Evolutionary conservation across 2,888 invertebrate genomes (phyloP), one percentile per base, ranked within the genome.

Genomic region (Petrolisthes cinctipes): DNA sequence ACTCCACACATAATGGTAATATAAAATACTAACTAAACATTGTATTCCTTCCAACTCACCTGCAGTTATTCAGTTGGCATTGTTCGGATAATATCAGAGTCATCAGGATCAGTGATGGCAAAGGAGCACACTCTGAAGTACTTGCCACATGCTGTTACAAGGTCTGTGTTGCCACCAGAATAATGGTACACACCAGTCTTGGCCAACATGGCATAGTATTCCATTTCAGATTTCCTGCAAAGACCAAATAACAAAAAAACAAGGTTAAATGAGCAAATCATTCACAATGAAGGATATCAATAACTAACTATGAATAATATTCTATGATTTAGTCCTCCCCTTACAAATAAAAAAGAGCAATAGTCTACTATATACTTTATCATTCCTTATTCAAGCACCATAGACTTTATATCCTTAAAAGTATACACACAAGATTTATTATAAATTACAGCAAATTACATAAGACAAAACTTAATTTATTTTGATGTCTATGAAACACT

Each of bases 141-240:
- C 95, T 98, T 99, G 93, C 99, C 99, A 92, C 99, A 99, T 53
- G 99, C 99, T 88, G 99, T 99, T 91, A 99, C 99, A 92, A 99
- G 94, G 94, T 99, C 99, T 99, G 99, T 99, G 99, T 93, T 99
- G 99, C 82, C 99, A 91, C 99, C n/a, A n/a, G n/a, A n/a, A n/a
- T n/a, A n/a, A n/a, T n/a, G n/a, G n/a, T n/a, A n/a, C n/a, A n/a
- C n/a, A n/a, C n/a, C 99, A 89, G 99, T 99, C 94, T 99, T 99
- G 76, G 99, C 98, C 94, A 99, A 95, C 96, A 99, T 98, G 88
- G 99, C 99, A 93, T 99, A 99, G 94, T 99, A 99, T 93, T 99
- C 99, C 93, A 99, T 99, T 94, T 99, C 99, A 1, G 98, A 98
- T 94, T 98, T 98, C 94, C 99, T 98, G 93, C 82, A 93, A 92